Base-by-base conservation (phyloP, 1,140 invertebrate genomes). In the Drosophila pseudoobscura region DNA sequence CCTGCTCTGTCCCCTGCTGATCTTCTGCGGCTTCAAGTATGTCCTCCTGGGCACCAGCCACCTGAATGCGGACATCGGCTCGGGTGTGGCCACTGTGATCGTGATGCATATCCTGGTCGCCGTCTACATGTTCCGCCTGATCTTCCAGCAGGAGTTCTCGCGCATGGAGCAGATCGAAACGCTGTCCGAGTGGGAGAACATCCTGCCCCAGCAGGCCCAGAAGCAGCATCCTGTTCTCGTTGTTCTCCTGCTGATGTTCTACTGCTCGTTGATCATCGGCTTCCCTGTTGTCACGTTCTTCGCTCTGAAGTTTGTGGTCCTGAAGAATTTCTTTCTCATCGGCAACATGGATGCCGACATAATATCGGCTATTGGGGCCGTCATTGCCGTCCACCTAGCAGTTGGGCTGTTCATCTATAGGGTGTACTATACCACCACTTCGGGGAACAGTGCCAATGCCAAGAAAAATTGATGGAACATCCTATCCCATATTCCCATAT, bases 251-350 rank as follows among this genome's bases (percentile, higher is more conserved):
- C 29, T 61, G 15, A 51, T 68, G 51, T 56, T 47, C 31, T 75
- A 75, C 51, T 68, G 55, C n/a, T 49, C 24, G 6, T 43, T 75
- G n/a, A 75, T 75, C 7, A 49, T 75, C 0, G 49, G 45, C 45
- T 75, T 75, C 8, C 73, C 73, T 13, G 68, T 75, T 0, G 64
- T 41, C 56, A 75, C 56, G 13, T 75, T 75, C 15, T 75, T 68
- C 22, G 72, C 62, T 31, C 20, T 75, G 8, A 75, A 75, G n/a
- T 75, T 75, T 35, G 63, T 75, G 45, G 56, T 75, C n/a, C 73
- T 75, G 8, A 75, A 75, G 46, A 61, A 64, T 44, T 11, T 60
- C n/a, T 51, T 60, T 60, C 43, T 60, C 8, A 66, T 61, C 7
- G 43, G 56, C 17, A 26, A 75, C 24, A 53, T 75, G 2, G 26